Percentiles rank a stretch among this genome's conserved stretches.
These are phyloP conservation scores for Eidolon dupreanum DNA, from an alignment of 2,797 vertebrate species.

Conservation along the genomic window DNA sequence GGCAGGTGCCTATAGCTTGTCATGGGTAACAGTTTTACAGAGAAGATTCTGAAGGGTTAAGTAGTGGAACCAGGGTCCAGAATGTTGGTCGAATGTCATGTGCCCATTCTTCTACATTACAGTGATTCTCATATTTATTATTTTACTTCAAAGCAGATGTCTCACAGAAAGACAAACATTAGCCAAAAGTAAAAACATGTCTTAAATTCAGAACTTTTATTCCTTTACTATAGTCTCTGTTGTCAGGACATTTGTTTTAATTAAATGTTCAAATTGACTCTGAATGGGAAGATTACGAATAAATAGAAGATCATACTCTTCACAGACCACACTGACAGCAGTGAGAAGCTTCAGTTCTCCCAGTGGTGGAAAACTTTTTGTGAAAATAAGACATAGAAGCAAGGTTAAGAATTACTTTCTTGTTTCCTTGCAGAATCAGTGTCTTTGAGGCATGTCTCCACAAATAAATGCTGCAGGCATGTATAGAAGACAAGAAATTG, in stretches of 20 bases:
- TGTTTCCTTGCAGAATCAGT: neutral
- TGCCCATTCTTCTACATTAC: neutral
- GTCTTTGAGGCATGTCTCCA: neutral
- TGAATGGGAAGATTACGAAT: neutral
- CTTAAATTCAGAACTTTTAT: neutral
- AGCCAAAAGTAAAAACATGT: neutral
- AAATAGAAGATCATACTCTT: neutral
- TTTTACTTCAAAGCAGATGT: neutral
- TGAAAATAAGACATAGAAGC: neutral
- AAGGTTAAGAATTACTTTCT: slow-evolving; percentile 1
- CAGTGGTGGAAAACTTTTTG: neutral
- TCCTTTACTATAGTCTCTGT: neutral
- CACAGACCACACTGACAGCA: neutral
- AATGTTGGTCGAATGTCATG: neutral
- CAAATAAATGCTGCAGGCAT: neutral
- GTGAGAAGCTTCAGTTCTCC: neutral
- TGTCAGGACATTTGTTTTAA: neutral
- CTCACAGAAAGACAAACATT: neutral
- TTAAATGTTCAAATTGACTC: neutral
- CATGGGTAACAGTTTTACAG: neutral
- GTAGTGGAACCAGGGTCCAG: neutral
- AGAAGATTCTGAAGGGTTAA: neutral
- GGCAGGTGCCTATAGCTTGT: too few relatives aligned
- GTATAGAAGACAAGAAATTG: neutral
- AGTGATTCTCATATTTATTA: neutral